Percentiles rank a stretch among this genome's conserved stretches.
Conservation (phyloP, 1,140 invertebrate genomes). For the Choristoneura fumiferana region DNA sequence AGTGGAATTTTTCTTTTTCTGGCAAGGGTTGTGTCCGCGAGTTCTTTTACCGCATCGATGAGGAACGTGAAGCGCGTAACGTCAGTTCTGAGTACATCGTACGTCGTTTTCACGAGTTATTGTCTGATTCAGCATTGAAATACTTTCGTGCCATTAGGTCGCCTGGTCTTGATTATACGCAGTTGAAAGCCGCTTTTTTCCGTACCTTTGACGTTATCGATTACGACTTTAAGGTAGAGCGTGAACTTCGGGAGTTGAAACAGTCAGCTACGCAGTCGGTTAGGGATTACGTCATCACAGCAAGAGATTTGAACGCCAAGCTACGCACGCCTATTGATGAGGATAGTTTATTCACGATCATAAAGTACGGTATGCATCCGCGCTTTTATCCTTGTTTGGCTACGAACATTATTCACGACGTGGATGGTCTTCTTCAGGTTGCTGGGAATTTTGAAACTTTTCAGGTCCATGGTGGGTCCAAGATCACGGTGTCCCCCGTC, state of each 20-base stretch:
- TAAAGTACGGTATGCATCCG: too few species aligned
- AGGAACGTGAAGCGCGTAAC: not conserved
- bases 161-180: not conserved
- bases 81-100: not conserved
- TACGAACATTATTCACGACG: not conserved
- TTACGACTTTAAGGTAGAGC: not conserved
- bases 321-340: too few species aligned
- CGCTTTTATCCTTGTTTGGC: too few species aligned
- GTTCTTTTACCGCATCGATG: not conserved
- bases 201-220: not conserved
- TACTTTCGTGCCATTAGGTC: not conserved
- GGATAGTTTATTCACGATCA: too few species aligned
- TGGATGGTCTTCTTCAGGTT: not conserved
- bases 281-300: too few species aligned
- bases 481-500: too few species aligned
- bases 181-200: not conserved
- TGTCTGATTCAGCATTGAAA: not conserved
- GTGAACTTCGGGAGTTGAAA: too few species aligned
- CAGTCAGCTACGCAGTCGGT: too few species aligned
- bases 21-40: not conserved
- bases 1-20: not conserved
- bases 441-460: not conserved
- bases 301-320: too few species aligned
- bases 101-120: not conserved
- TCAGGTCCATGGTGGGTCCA: not conserved